Conservation (phyloP, 2,113 vertebrate genomes). For the Rhea pennata region DNA sequence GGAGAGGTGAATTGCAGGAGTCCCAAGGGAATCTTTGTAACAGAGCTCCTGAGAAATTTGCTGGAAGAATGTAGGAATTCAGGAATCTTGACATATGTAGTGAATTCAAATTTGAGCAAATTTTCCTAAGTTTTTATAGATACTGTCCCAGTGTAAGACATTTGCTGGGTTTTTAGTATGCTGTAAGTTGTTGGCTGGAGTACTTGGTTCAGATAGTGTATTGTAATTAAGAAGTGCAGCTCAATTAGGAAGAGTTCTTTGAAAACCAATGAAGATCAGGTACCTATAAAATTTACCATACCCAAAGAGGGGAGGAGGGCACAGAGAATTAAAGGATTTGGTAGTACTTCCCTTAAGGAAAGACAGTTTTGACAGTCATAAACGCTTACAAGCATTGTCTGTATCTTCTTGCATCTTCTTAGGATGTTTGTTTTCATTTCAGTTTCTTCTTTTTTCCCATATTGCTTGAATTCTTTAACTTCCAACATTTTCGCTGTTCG, state of each 20-base stretch:
- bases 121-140: not conserved
- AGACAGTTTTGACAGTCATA: not conserved
- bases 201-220: not conserved
- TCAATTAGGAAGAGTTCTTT: not conserved
- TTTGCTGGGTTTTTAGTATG: no score
- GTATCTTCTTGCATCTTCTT: not conserved
- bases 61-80: not conserved
- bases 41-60: not conserved
- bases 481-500: not conserved
- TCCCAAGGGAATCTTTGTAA: not conserved
- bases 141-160: not conserved
- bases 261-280: not conserved
- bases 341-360: not conserved
- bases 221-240: not conserved
- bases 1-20: not conserved
- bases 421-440: not conserved
- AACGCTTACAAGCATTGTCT: not conserved
- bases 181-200: not conserved
- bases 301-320: not conserved
- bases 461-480: not conserved
- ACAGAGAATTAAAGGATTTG: not conserved
- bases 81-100: rapidly evolving
- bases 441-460: not conserved
- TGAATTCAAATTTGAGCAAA: not conserved
- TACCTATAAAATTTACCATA: not conserved